Percentiles rank a stretch among this genome's conserved stretches.
Evolutionary conservation across 2,113 vertebrate genomes (phyloP).

Genomic region (Phocoena phocoena): DNA sequence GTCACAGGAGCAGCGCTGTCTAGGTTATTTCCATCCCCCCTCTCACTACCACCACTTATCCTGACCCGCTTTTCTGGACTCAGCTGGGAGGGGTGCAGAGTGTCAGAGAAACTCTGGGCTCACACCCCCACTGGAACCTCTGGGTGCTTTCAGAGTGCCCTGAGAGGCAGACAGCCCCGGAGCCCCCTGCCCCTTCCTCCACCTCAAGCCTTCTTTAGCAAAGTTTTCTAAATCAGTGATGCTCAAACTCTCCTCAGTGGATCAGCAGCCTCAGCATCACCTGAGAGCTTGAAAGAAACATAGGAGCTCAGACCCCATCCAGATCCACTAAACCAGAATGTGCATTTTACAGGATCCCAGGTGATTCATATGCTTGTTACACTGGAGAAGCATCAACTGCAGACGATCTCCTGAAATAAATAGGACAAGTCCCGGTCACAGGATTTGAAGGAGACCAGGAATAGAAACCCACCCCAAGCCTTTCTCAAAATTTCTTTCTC

Average conservation of each 20-base stretch:
- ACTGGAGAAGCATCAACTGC: background rate
- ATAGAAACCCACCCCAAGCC: background rate
- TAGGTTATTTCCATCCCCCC: background rate
- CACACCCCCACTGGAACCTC: background rate
- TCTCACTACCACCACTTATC: background rate
- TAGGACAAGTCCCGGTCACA: background rate
- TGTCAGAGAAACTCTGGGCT: rapidly evolving
- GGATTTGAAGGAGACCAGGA: background rate
- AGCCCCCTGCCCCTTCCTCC: rapidly evolving
- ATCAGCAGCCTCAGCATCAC: background rate
- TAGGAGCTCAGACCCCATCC: background rate
- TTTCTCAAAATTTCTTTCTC: background rate
- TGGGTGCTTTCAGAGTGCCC: background rate
- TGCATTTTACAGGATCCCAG: background rate
- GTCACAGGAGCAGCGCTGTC: rapidly evolving
- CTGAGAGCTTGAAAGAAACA: background rate
- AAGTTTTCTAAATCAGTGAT: background rate
- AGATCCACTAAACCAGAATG: background rate
- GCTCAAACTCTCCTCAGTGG: background rate
- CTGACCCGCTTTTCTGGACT: background rate
- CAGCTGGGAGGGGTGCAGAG: background rate
- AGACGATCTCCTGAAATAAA: background rate
- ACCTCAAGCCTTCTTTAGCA: too few species aligned
- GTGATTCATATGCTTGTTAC: rapidly evolving
- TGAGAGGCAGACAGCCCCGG: background rate